phyloP scores from a whole-genome alignment of 92 coral and sea anemone genomes.

The Chrysogorgia sp. region DNA sequence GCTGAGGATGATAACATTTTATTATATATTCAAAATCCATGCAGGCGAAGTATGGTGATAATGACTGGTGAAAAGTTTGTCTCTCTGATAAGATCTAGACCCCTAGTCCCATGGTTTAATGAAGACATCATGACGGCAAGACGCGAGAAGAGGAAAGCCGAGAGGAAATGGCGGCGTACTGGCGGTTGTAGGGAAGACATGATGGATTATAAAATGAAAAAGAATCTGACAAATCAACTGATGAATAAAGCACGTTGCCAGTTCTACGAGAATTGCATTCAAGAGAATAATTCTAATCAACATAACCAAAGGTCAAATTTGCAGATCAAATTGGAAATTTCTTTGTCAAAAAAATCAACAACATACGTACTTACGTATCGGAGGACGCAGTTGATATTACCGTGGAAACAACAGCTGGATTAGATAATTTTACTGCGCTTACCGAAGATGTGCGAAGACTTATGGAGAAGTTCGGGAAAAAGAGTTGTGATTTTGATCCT shows the following conservation, averaged over 20 bases:
- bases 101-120: conserved; percentile 61
- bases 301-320: conserved; percentile 31
- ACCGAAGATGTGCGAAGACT: conserved; percentile 45
- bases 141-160: conserved; percentile 59
- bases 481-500: conserved; percentile 45
- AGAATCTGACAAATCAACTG: conserved; percentile 52
- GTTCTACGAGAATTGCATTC: conserved; percentile 46
- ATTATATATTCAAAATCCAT: no score
- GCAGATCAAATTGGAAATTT: conserved; percentile 55
- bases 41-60: no score
- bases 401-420: conserved; percentile 15
- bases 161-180: conserved; percentile 67
- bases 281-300: conserved; percentile 43
- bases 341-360: conserved; percentile 56
- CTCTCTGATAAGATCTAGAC: conserved; percentile 55
- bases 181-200: conserved; percentile 53
- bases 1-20: no score
- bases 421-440: conserved; percentile 22
- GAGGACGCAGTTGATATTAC: conserved; percentile 9
- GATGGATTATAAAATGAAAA: conserved; percentile 43
- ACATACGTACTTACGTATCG: conserved; percentile 49
- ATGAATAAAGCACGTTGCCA: conserved; percentile 48
- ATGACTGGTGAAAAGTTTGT: no score
- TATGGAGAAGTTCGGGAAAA: conserved; percentile 39
- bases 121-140: conserved; percentile 55